Evolutionary conservation across 2,113 vertebrate genomes (phyloP).

Genomic region (Podilymbus podiceps): DNA sequence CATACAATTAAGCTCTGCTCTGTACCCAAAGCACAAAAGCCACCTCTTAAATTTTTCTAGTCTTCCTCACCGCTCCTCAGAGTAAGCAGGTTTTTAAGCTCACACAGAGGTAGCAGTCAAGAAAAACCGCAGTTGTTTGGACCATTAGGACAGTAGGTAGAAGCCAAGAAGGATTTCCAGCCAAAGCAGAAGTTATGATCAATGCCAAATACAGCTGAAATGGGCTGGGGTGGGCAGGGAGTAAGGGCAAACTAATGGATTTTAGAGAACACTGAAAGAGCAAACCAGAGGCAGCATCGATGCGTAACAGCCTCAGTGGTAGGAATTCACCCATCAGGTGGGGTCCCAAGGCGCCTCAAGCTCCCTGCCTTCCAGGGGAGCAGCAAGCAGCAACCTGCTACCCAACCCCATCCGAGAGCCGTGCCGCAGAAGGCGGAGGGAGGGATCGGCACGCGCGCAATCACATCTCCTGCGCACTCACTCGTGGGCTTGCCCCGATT

Average conservation of each 20-base stretch:
- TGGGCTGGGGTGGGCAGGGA: not conserved
- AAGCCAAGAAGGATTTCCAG: not conserved
- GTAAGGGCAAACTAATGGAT: not conserved
- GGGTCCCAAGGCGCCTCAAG: not conserved
- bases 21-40: not conserved
- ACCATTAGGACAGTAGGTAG: not conserved
- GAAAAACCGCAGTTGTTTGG: not conserved
- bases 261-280: not conserved
- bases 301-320: not conserved
- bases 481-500: not conserved
- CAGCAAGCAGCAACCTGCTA: not conserved
- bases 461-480: not conserved
- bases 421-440: not conserved
- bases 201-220: not conserved
- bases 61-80: not conserved
- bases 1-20: not conserved
- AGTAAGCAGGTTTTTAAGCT: not conserved
- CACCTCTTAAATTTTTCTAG: too few species aligned
- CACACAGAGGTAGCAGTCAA: accelerated
- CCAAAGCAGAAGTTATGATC: not conserved
- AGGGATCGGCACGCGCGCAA: accelerated
- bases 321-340: not conserved
- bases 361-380: not conserved
- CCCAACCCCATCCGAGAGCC: not conserved
- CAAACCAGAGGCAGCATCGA: accelerated